Evolutionary conservation across 2,888 invertebrate genomes (phyloP), one percentile per base, ranked within the genome.

Genomic region (Nomada ferruginata): DNA sequence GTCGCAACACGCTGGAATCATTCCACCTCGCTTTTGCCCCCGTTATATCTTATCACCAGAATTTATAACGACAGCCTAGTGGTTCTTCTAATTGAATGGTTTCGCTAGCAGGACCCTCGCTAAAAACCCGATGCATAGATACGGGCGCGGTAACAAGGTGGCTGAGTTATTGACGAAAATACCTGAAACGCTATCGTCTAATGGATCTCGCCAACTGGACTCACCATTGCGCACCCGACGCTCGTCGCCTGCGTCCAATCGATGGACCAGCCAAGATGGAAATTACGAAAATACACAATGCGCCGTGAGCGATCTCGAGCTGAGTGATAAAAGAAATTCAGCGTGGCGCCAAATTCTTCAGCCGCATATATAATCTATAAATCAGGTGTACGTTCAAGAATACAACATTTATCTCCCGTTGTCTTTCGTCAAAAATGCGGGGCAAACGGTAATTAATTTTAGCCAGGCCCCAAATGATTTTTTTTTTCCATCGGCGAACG

Each of bases 1-100:
- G 18, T 61, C 75, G 5, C 29, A 53, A 68, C 60, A 15, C 15
- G 42, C 29, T 44, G 42, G 23, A 76, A 66, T 69, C 36, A 64
- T 57, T 68, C 42, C 23, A 50, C 63, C 36, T 50, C 68, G 81
- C 79, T 79, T 77, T 77, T 13, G 72, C 77, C 75, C 75, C 75
- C 71, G 81, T 78, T 79, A 69, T 79, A 86, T 83, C 80, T 82
- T 78, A 71, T 79, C 84, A 59, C n/a, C 44, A 23, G 42, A 79
- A 74, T 73, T 74, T 71, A 76, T 57, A 60, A 52, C 36, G 74
- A 63, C 79, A 61, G 65, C 47, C 47, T 47, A 15, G 36, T 42
- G 66, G 71, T 75, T 57, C 75, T 20, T 80, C 76, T 71, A 60
- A 80, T 80, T 76, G 68, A 74, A 70, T 36, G 50, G 61, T 55